Evolutionary conservation across 2,797 vertebrate species (phyloP), one percentile per base, ranked within the genome.

Genomic region (Limnodromus scolopaceus): DNA sequence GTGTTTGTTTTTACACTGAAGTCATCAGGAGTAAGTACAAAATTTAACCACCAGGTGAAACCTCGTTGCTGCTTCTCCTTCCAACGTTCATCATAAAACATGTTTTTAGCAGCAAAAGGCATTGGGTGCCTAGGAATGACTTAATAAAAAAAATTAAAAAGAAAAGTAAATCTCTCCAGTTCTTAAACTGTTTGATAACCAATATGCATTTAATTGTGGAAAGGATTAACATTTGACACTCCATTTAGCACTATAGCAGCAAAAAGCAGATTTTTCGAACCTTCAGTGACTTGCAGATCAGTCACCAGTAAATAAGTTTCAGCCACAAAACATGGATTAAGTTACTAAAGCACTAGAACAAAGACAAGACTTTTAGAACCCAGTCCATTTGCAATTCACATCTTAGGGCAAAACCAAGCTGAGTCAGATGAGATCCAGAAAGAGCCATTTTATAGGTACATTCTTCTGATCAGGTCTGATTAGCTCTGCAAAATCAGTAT

Each of bases 71-170:
- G 99, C 97, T 99, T 99, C 94, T 99, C 99, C 36, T 99, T 99
- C 99, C 99, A 99, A 18, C 99, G 98, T 72, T 99, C 99, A 63
- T 99, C 99, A 8, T 99, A 99, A 97, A 99, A 99, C 99, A 99
- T 99, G 93, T 99, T 99, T 96, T 99, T 99, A 60, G 99, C 99
- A 49, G 99, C 99, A 94, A 99, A 99, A 5, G 99, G 99, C 98
- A 99, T 98, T 1, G 99, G 99, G 80, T 99, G 99, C 51, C 99
- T 98, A 24, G 99, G 99, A 82, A 99, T 98, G 57, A 95, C 99
- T 99, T 94, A 30, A 88, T 55, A 55, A 34, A 63, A 87, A 49
- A 34, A 39, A 58, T 16, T 28, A 10, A 30, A 46, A 32, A 48
- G 23, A 75, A 16, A 5, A 5, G 6, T 72, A 41, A 74, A 36